Evolutionary conservation across 1,140 invertebrate genomes (phyloP).

Genomic region (Leptinotarsa defecta): DNA sequence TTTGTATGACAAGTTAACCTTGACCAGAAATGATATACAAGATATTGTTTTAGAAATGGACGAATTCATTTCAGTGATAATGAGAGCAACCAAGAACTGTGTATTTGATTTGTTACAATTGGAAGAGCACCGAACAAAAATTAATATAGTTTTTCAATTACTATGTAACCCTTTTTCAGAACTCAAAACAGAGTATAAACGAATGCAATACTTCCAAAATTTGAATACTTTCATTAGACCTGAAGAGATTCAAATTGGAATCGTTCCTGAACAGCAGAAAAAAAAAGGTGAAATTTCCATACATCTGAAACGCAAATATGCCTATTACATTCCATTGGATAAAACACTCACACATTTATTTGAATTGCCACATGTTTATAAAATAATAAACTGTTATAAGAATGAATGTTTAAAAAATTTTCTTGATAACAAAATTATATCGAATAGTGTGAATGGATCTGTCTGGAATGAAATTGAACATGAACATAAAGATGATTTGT

Average conservation of each 20-base stretch:
- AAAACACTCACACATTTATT: conserved; percentile 6
- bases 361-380: conserved; percentile 13
- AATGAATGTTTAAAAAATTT: neutral
- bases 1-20: conserved; percentile 17
- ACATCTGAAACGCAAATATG: conserved; percentile 1
- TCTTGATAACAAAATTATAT: conserved; percentile 6
- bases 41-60: conserved; percentile 15
- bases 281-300: conserved; percentile 17
- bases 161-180: conserved; percentile 10
- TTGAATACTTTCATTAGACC: neutral
- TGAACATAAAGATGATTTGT: conserved; percentile 13
- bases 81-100: conserved; percentile 22
- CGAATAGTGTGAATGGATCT: conserved; percentile 16
- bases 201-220: conserved; percentile 14
- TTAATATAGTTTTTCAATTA: conserved; percentile 1
- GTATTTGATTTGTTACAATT: neutral
- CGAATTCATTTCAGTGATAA: neutral
- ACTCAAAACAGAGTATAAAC: conserved; percentile 15
- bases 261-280: conserved; percentile 4
- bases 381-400: conserved; percentile 12
- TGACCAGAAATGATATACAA: conserved; percentile 5
- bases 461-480: conserved; percentile 14
- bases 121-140: conserved; percentile 14
- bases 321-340: conserved; percentile 14
- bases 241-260: conserved; percentile 12